Percentiles rank a stretch among this genome's conserved stretches.
phyloP scores from a whole-genome alignment of 2,797 vertebrate genomes.

The Bryconaethiops microstoma region DNA sequence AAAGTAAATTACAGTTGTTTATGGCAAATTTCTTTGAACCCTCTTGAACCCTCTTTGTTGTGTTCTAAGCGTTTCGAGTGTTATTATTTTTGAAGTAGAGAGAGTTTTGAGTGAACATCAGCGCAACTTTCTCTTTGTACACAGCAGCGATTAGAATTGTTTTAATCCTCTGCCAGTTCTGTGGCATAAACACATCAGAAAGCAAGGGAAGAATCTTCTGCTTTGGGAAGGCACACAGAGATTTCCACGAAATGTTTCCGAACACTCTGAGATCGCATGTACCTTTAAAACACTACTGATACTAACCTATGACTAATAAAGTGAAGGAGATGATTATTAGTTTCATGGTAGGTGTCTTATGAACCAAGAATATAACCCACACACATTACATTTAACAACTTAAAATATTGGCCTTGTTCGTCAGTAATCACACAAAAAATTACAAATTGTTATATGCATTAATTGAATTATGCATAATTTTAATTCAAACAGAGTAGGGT shows the following conservation, averaged over 20 bases:
- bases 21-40: constrained; percentile 53
- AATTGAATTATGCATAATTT: too few species aligned
- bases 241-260: not conserved
- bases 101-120: constrained; percentile 45
- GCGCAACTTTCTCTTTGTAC: constrained; percentile 36
- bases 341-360: not conserved
- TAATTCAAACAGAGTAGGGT: too few species aligned
- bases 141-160: constrained; percentile 21
- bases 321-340: not conserved
- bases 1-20: constrained; percentile 60
- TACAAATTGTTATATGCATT: too few species aligned
- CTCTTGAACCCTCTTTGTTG: constrained; percentile 58
- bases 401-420: too few species aligned
- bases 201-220: not conserved
- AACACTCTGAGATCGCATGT: not conserved
- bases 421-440: too few species aligned
- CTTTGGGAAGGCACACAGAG: constrained; percentile 7
- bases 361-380: constrained; percentile 7
- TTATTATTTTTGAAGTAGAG: constrained; percentile 52
- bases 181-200: constrained; percentile 9
- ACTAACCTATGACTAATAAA: not conserved
- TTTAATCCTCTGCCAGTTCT: constrained; percentile 30
- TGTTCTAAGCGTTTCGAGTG: constrained; percentile 54
- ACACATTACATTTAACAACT: not conserved
- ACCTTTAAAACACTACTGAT: not conserved